Percentiles rank a stretch among this genome's conserved stretches.
Conservation (phyloP, 2,797 vertebrate genomes). For the Oreonectes daqikongensis region DNA sequence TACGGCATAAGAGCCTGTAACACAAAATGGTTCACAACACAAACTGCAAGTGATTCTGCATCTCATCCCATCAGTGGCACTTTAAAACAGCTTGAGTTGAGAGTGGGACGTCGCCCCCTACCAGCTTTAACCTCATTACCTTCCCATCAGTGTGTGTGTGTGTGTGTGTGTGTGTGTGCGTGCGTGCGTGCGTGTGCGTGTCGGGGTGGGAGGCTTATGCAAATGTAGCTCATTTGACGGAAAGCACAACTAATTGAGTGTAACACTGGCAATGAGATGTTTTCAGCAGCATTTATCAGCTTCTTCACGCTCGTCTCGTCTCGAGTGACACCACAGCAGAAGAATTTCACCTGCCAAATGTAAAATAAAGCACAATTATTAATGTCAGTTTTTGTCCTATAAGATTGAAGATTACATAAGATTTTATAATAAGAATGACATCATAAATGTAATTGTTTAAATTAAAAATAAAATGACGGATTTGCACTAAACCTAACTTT, state of each 20-base stretch:
- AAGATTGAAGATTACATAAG: neutral
- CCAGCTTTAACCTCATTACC: slow-evolving; percentile 11
- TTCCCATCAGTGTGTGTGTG: neutral
- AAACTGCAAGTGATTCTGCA: neutral
- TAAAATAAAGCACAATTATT: neutral
- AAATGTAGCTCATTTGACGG: slow-evolving; percentile 25
- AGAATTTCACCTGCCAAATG: neutral
- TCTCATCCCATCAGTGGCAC: neutral
- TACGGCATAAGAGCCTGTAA: too few relatives aligned
- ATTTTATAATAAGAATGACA: too few relatives aligned
- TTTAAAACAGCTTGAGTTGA: slow-evolving; percentile 1
- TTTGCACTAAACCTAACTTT: too few relatives aligned
- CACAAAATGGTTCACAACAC: too few relatives aligned
- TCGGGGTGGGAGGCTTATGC: slow-evolving; percentile 22
- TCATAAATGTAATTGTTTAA: too few relatives aligned
- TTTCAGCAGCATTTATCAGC: neutral
- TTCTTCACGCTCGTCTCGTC: neutral
- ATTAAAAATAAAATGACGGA: neutral
- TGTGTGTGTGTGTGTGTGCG: neutral
- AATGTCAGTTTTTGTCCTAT: neutral
- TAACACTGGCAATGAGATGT: neutral
- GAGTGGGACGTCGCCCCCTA: neutral
- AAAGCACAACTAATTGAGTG: slow-evolving; percentile 30
- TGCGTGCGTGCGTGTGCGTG: slow-evolving; percentile 1
- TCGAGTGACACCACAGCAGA: neutral